Evolutionary conservation across 2,888 invertebrate species (phyloP).

Genomic region (Sclerodermus sp.): DNA sequence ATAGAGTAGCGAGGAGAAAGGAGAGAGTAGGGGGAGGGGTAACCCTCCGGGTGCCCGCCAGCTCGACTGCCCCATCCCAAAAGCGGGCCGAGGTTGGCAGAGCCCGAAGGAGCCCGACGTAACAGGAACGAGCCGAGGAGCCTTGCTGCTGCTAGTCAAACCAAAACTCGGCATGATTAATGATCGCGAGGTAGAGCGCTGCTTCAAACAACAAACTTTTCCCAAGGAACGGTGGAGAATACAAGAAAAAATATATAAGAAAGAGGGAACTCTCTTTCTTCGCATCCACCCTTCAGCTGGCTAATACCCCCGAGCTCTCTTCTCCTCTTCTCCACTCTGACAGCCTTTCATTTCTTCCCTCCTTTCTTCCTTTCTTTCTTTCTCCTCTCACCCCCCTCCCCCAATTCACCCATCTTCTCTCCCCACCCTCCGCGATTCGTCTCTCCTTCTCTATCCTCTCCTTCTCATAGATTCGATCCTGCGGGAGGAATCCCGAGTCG

Average conservation of each 20-base stretch:
- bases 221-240: constrained; percentile 61
- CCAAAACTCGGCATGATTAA: constrained; percentile 64
- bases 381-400: constrained; percentile 14
- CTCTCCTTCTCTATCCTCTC: constrained; percentile 16
- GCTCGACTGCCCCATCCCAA: too few species aligned
- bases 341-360: constrained; percentile 51
- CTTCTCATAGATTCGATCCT: too few species aligned
- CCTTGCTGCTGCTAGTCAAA: constrained; percentile 49
- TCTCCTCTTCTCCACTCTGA: constrained; percentile 29
- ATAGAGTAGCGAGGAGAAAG: constrained; percentile 1
- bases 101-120: constrained; percentile 29
- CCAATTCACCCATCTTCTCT: constrained; percentile 3
- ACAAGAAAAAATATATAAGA: constrained; percentile 56
- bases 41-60: constrained; percentile 8
- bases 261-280: constrained; percentile 57
- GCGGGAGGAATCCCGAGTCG: too few species aligned
- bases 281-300: constrained; percentile 57
- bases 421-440: constrained; percentile 26
- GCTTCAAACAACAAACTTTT: constrained; percentile 68
- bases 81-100: constrained; percentile 17
- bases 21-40: constrained; percentile 21
- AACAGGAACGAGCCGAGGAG: constrained; percentile 33
- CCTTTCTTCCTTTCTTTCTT: constrained; percentile 18
- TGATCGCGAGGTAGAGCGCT: constrained; percentile 60
- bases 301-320: constrained; percentile 50